phyloP scores from a whole-genome alignment of 2,888 invertebrate species.

The Cartodere bifasciata region DNA sequence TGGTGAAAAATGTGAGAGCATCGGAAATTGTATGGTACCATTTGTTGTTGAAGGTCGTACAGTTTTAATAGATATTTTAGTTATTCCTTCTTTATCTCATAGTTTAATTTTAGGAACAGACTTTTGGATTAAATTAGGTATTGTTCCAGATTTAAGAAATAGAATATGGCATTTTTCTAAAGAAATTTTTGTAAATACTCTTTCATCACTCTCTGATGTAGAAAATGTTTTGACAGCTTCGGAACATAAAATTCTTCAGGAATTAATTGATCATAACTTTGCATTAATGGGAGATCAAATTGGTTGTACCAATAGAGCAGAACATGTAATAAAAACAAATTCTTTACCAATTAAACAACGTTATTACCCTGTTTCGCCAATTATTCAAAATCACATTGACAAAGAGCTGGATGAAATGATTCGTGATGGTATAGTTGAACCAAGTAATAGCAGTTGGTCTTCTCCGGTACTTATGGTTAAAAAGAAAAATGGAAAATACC shows the following conservation, averaged over 20 bases:
- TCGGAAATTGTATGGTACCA: constrained; percentile 7
- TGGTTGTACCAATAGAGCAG: constrained; percentile 10
- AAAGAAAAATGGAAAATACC: constrained; percentile 15
- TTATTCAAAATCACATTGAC: constrained; percentile 14
- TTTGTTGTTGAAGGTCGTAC: constrained; percentile 6
- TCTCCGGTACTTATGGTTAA: constrained; percentile 14
- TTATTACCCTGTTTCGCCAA: constrained; percentile 17
- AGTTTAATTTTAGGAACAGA: constrained; percentile 9
- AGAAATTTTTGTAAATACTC: too few species aligned
- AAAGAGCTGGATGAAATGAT: constrained; percentile 17
- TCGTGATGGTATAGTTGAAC: constrained; percentile 15
- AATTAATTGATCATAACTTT: too few species aligned
- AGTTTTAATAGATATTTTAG: constrained; percentile 8
- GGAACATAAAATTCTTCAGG: too few species aligned
- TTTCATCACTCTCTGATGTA: too few species aligned
- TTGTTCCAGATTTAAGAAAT: constrained; percentile 10
- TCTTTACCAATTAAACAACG: constrained; percentile 16
- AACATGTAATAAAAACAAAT: constrained; percentile 9
- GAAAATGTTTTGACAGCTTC: too few species aligned
- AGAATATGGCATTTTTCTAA: constrained; percentile 5
- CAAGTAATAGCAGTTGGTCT: constrained; percentile 15
- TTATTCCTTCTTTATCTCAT: constrained; percentile 9
- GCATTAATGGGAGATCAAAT: constrained; percentile 6
- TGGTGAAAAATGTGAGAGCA: constrained; percentile 7
- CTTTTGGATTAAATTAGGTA: constrained; percentile 11